Evolutionary conservation across 2,113 vertebrate genomes (phyloP), one percentile per base, ranked within the genome.

Genomic region (Xiphophorus hellerii): DNA sequence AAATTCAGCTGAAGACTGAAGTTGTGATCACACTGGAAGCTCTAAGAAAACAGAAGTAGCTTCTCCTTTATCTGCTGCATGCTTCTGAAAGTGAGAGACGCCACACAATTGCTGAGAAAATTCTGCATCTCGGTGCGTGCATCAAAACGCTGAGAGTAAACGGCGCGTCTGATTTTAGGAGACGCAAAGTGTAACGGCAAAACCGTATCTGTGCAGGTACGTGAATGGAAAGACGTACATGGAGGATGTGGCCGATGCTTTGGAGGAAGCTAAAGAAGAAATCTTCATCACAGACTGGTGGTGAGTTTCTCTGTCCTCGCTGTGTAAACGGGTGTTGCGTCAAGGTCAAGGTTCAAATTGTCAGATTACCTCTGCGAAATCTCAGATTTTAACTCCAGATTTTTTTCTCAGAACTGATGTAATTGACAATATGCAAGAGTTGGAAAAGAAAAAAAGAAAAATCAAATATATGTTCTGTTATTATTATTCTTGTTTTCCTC

Each of bases 231-330:
- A 96, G 91, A 95, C 94, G 5, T 99, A 98, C 92, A 99, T 99
- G 82, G 96, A 98, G 92, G 98, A 99, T 1, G 95, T 99, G 0
- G 97, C 98, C 0, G 87, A 98, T 33, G 97, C 97, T 51, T 93
- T 99, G 94, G 98, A 99, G 89, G 96, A 95, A 8, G 98, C 98
- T 0, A 95, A 95, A 62, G 98, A 99, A 75, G 98, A 99, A 77
- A 99, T 99, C 90, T 99, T 99, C 75, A 99, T 99, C 93, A 99
- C 98, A 0, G 98, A 99, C 86, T 99, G 98, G 98, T 99, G 98
- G 98, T 99, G 90, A 39, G 97, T 96, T 28, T 35, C 6, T 20
- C 3, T 35, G 58, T 65, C 5, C 3, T 64, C 6, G 0, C 2
- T 25, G 12, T 30, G 28, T 58, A 8, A 37, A 66, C 1, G 31